Conservation (phyloP, 2,888 invertebrate genomes). For the Harpagoxenus sublaevis region DNA sequence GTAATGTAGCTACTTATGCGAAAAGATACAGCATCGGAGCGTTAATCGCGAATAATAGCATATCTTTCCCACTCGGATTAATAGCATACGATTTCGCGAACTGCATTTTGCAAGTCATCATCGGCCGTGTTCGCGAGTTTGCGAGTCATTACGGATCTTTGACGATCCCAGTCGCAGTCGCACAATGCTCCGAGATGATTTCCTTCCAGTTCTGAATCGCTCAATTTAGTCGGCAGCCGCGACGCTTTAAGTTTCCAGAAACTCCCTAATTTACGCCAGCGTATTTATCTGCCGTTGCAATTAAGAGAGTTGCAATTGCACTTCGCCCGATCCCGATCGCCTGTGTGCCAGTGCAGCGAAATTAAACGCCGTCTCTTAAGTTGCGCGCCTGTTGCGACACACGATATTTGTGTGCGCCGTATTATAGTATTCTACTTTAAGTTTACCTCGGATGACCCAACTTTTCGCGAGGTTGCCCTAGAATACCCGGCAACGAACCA, state of each 20-base stretch:
- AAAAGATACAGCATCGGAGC: not conserved
- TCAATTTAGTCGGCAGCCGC: slow-evolving; percentile 58
- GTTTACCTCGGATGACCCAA: slow-evolving; percentile 23
- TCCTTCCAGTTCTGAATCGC: slow-evolving; percentile 55
- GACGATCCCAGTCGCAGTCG: slow-evolving; percentile 20
- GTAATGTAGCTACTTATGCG: not conserved
- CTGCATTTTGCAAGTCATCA: slow-evolving; percentile 41
- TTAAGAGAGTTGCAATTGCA: slow-evolving; percentile 59
- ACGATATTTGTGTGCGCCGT: slow-evolving; percentile 29
- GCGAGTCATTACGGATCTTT: slow-evolving; percentile 49
- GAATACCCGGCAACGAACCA: slow-evolving; percentile 1
- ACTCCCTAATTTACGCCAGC: slow-evolving; percentile 60
- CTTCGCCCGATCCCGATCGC: slow-evolving; percentile 48
- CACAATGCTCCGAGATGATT: slow-evolving; percentile 50
- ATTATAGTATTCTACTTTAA: slow-evolving; percentile 38
- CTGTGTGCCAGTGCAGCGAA: slow-evolving; percentile 38
- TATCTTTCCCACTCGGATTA: slow-evolving; percentile 14
- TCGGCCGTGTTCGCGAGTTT: slow-evolving; percentile 28
- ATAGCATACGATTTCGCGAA: slow-evolving; percentile 14
- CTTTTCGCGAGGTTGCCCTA: not conserved
- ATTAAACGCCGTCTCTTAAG: slow-evolving; percentile 54
- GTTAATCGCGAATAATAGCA: slow-evolving; percentile 34
- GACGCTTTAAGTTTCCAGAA: slow-evolving; percentile 57
- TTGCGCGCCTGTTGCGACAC: slow-evolving; percentile 25
- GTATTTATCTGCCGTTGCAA: slow-evolving; percentile 62